phyloP scores from a whole-genome alignment of 2,888 invertebrate genomes.

The Hydropsyche betteni region DNA sequence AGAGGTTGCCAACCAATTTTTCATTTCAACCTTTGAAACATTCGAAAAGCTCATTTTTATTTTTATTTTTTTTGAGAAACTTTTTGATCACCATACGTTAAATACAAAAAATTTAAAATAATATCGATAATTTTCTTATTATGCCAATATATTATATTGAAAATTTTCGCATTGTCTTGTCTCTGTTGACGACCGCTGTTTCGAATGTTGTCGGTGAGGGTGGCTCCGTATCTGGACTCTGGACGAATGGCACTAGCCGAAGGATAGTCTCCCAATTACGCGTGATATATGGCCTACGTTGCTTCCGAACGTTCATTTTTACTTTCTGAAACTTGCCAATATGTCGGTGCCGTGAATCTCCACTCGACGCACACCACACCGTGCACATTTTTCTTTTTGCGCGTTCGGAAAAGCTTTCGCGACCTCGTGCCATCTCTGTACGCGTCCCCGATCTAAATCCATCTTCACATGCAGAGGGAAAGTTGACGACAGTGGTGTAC shows the following conservation, averaged over 20 bases:
- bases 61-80: too few species aligned
- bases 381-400: constrained; percentile 1
- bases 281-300: constrained; percentile 48
- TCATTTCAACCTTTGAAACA: too few species aligned
- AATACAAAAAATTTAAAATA: too few species aligned
- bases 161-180: too few species aligned
- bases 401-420: constrained; percentile 6
- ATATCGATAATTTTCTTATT: too few species aligned
- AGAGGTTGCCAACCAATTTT: constrained; percentile 15
- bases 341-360: constrained; percentile 44
- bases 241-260: constrained; percentile 38
- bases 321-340: constrained; percentile 50
- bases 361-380: constrained; percentile 4
- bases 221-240: constrained; percentile 28
- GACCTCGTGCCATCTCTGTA: neutral
- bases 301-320: constrained; percentile 51
- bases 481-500: too few species aligned
- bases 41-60: too few species aligned
- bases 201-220: constrained; percentile 18
- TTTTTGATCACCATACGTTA: too few species aligned
- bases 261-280: constrained; percentile 49
- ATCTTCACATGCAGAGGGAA: too few species aligned
- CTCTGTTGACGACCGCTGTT: constrained; percentile 10
- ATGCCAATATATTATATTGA: too few species aligned
- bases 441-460: too few species aligned